Percentiles rank a stretch among this genome's conserved stretches.
phyloP scores from a whole-genome alignment of 2,797 vertebrate genomes.

The Geotrypetes seraphini region DNA sequence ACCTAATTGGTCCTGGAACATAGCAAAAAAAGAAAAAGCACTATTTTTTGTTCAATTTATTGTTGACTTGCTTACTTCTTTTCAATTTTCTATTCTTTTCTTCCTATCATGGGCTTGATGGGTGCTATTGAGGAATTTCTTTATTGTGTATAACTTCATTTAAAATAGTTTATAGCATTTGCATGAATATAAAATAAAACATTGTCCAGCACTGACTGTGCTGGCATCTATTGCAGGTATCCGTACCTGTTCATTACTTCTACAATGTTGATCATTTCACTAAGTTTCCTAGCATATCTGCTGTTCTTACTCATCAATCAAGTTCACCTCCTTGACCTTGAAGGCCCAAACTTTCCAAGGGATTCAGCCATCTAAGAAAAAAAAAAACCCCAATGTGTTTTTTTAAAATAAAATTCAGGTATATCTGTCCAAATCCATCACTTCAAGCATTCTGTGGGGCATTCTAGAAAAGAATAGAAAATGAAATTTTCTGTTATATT shows the following conservation, averaged over 20 bases:
- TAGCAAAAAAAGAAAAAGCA: too few relatives aligned
- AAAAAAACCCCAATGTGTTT: constrained; percentile 96
- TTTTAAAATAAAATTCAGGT: constrained; percentile 98
- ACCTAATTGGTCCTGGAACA: too few relatives aligned
- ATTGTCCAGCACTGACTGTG: constrained; percentile 98
- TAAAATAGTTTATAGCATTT: too few relatives aligned
- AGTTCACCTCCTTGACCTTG: constrained; percentile 91
- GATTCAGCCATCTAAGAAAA: constrained; percentile 93
- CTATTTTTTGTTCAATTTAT: too few relatives aligned
- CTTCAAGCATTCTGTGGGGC: constrained; percentile 76
- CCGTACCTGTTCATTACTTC: constrained; percentile 97
- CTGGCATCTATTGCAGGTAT: constrained; percentile 97
- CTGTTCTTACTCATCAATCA: constrained; percentile 91
- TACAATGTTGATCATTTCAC: constrained; percentile 93
- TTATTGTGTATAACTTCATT: too few relatives aligned
- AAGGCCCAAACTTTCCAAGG: constrained; percentile 97
- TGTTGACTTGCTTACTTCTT: too few relatives aligned
- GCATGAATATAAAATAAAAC: too few relatives aligned
- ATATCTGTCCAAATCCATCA: constrained; percentile 91
- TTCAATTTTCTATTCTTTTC: too few relatives aligned
- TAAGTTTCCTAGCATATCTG: constrained; percentile 96
- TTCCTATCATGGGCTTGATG: too few relatives aligned
- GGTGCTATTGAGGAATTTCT: too few relatives aligned
- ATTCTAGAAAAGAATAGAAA: constrained; percentile 51
- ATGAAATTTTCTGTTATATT: too few relatives aligned